Percentiles rank a stretch among this genome's conserved stretches.
These are phyloP conservation scores for Drosophila atroscutellata DNA, from an alignment of 2,888 invertebrate genomes.

Conservation along the genomic window DNA sequence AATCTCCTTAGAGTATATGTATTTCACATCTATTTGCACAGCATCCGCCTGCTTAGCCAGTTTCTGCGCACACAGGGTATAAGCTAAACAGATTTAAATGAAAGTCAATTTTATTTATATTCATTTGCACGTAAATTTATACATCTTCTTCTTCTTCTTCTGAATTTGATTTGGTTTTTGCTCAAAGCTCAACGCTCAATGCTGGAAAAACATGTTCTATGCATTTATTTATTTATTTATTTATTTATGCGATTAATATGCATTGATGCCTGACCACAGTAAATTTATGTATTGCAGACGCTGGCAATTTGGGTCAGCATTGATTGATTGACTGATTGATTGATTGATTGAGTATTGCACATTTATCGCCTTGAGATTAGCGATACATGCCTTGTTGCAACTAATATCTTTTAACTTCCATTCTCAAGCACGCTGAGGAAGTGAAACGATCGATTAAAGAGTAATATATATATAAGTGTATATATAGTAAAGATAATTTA, in stretches of 20 bases:
- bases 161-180: conserved; percentile 24
- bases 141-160: conserved; percentile 8
- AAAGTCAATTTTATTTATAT: not conserved
- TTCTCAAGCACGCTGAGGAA: not conserved
- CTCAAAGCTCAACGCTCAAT: conserved; percentile 24
- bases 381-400: not conserved
- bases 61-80: not conserved
- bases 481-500: not conserved
- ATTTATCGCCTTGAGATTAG: conserved; percentile 33
- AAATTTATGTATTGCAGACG: conserved; percentile 40
- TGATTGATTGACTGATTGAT: conserved; percentile 46
- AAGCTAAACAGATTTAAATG: not conserved
- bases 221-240: conserved; percentile 41
- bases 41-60: too few species aligned
- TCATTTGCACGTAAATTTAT: conserved; percentile 3
- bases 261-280: conserved; percentile 39
- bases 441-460: conserved; percentile 6
- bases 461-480: not conserved
- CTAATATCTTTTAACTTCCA: not conserved
- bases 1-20: not conserved
- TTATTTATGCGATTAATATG: conserved; percentile 42
- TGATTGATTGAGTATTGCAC: conserved; percentile 23
- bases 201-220: conserved; percentile 39
- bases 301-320: conserved; percentile 60
- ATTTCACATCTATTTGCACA: not conserved